Evolutionary conservation across 2,888 invertebrate species (phyloP), one percentile per base, ranked within the genome.

Genomic region (Cinara cedri): DNA sequence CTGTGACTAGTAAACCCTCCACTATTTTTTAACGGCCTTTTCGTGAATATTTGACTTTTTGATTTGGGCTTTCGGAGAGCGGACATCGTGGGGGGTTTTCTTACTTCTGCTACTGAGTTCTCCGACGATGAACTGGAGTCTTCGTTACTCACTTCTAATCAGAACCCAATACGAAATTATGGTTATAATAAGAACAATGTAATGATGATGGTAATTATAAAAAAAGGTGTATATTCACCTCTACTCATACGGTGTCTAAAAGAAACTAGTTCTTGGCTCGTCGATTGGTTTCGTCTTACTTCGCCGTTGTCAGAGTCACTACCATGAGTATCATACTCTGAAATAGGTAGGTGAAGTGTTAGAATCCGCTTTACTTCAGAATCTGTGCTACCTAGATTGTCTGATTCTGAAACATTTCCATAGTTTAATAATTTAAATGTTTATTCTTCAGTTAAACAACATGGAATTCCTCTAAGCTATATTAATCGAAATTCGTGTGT

Each of bases 351-450:
- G 91, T 93, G 93, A 88, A 93, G 92, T 87, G 93, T 93, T 91
- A 93, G 87, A 90, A 93, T 93, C 91, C 93, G 93, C 91, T 93
- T 93, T 89, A 93, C 93, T 90, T 95, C 94, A 88, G 94, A 94
- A 90, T 95, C 94, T 90, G 94, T 94, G 87, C 94, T 94, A 88
- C 95, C 94, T 91, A 94, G 91, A 91, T 94, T 94, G 91, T 94
- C 94, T 88, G 93, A 93, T 90, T 95, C 92, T 92, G 92, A 85
- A 89, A 90, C 85, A 84, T 34, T 34, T 3, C 34, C 34, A 34
- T 34, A 34, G 34, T 34, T 34, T 34, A 34, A 34, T n/a, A n/a
- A n/a, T n/a, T n/a, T n/a, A n/a, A n/a, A n/a, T 34, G 3, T 34
- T 34, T 34, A 6, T 34, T 34, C 34, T 34, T n/a, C n/a, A n/a